A percentile compares a stretch with the other conserved stretches of the same genome.
Conservation (phyloP, 2,888 invertebrate species). For the Rapana venosa region DNA sequence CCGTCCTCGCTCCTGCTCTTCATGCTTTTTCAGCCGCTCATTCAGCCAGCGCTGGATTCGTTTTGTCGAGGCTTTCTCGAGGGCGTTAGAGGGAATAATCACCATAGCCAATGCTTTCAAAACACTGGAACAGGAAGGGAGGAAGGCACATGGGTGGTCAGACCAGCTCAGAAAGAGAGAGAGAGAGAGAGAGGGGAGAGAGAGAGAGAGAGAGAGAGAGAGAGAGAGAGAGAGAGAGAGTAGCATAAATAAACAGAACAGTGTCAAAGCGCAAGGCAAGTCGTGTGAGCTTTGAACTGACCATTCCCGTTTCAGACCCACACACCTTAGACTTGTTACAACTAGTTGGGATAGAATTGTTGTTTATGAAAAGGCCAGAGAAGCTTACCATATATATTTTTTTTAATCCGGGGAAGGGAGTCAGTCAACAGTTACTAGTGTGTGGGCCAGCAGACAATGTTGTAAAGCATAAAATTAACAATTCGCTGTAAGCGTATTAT, state of each 20-base stretch:
- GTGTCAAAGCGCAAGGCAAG: neutral
- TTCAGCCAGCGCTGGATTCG: conserved; percentile 4
- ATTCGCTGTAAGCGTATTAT: too few relatives aligned
- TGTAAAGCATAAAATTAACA: too few relatives aligned
- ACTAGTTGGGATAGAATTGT: too few relatives aligned
- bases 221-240: conserved; percentile 1
- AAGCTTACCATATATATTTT: too few relatives aligned
- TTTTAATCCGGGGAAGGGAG: too few relatives aligned
- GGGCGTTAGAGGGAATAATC: conserved; percentile 30
- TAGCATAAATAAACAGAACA: neutral
- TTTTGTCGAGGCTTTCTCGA: conserved; percentile 33
- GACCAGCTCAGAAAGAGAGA: neutral
- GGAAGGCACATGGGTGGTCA: conserved; percentile 19
- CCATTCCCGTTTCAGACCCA: neutral
- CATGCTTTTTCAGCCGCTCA: conserved; percentile 25
- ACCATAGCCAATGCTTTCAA: conserved; percentile 25
- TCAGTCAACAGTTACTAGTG: too few relatives aligned
- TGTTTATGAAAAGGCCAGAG: too few relatives aligned
- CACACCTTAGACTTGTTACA: too few relatives aligned
- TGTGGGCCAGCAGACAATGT: too few relatives aligned
- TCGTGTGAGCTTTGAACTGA: neutral
- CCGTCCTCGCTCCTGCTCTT: neutral
- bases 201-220: neutral
- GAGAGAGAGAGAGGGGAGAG: neutral
- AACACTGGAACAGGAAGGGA: neutral